phyloP scores from a whole-genome alignment of 2,797 vertebrate genomes.

The Neostethus bicornis region DNA sequence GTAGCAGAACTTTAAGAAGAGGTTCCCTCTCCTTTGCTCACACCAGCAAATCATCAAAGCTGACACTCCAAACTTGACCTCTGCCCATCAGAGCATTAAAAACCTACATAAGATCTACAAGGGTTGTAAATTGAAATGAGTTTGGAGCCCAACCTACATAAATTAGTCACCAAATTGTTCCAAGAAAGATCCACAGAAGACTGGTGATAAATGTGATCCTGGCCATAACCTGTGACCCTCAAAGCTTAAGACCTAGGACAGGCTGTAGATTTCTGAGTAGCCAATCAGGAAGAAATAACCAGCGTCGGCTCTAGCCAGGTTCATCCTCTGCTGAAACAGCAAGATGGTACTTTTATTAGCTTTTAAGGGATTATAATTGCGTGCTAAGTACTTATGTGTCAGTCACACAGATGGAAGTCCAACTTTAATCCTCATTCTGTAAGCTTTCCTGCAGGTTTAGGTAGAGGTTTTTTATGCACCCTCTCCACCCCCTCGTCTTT shows the following conservation, averaged over 20 bases:
- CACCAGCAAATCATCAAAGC: constrained; percentile 34
- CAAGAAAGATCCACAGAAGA: constrained; percentile 35
- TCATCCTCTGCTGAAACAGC: constrained; percentile 60
- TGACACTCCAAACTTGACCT: constrained; percentile 40
- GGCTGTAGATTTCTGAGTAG: constrained; percentile 53
- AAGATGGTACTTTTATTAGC: constrained; percentile 75
- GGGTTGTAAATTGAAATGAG: constrained; percentile 42
- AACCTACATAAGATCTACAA: constrained; percentile 45
- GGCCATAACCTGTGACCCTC: constrained; percentile 51
- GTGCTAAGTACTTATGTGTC: constrained; percentile 76
- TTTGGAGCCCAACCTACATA: constrained; percentile 41
- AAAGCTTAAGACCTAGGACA: constrained; percentile 57
- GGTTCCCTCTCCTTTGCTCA: constrained; percentile 46
- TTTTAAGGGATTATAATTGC: constrained; percentile 81
- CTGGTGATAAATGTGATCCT: constrained; percentile 64
- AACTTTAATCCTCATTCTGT: constrained; percentile 77
- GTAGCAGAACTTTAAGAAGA: constrained; percentile 56
- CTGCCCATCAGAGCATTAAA: constrained; percentile 56
- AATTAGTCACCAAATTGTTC: constrained; percentile 61
- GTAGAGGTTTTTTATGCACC: constrained; percentile 75
- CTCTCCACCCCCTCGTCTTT: constrained; percentile 58
- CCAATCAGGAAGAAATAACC: constrained; percentile 51
- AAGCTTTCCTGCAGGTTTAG: constrained; percentile 69
- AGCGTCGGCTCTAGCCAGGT: constrained; percentile 31
- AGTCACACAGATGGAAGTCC: constrained; percentile 75